phyloP scores from a whole-genome alignment of 2,113 vertebrate genomes.

The Phaethon lepturus region DNA sequence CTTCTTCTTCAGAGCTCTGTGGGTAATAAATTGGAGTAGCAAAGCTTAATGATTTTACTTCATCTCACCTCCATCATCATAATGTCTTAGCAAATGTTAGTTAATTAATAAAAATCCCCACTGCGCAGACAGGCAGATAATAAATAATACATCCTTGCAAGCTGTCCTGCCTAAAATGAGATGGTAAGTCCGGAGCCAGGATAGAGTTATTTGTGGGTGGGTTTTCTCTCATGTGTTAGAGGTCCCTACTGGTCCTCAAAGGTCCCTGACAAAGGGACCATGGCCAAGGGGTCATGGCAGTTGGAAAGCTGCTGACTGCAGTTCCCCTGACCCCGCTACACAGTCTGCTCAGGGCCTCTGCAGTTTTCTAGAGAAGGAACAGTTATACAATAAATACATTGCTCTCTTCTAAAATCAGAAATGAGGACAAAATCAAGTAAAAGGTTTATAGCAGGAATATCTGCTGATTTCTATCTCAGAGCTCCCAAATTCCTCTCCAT shows the following conservation, averaged over 20 bases:
- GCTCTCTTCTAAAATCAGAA: background rate
- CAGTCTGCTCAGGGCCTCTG: background rate
- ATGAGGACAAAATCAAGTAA: background rate
- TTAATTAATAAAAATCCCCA: background rate
- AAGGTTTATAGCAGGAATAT: background rate
- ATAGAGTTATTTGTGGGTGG: rapidly evolving
- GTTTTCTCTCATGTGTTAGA: background rate
- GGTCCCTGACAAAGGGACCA: background rate
- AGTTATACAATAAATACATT: background rate
- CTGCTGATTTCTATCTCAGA: background rate
- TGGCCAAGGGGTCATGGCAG: rapidly evolving
- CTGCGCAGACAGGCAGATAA: background rate
- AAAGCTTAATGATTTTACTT: rapidly evolving
- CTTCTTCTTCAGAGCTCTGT: background rate
- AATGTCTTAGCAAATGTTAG: background rate
- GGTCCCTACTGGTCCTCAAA: background rate
- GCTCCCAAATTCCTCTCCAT: background rate
- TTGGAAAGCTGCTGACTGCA: background rate
- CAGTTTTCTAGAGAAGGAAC: background rate
- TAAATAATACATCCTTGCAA: background rate
- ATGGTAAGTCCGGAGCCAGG: background rate
- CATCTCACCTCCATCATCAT: background rate
- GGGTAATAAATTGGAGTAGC: background rate
- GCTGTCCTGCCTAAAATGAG: background rate
- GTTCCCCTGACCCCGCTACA: background rate